Conservation (phyloP, 2,797 vertebrate genomes). For the Rhinella marina region DNA sequence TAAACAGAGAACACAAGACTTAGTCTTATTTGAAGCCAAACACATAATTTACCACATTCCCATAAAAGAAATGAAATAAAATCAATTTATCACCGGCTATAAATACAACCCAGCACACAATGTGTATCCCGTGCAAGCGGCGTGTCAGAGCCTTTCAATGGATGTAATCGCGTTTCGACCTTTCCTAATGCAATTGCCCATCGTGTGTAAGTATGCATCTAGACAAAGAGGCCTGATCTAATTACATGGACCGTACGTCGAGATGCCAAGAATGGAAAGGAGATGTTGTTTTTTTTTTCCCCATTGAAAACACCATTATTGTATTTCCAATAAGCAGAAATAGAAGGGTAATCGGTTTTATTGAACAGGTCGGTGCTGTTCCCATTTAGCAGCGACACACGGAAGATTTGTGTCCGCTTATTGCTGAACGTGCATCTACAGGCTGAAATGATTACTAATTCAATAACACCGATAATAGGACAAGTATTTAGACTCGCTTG, state of each 20-base stretch:
- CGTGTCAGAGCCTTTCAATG: conserved; percentile 30
- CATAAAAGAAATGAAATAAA: background rate
- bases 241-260: conserved; percentile 21
- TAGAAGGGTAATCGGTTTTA: conserved; percentile 52
- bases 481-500: background rate
- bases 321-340: conserved; percentile 55
- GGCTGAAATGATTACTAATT: conserved; percentile 9
- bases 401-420: background rate
- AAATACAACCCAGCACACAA: background rate
- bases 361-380: conserved; percentile 31
- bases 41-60: background rate
- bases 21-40: background rate
- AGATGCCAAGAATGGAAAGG: background rate
- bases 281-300: conserved; percentile 11
- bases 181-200: conserved; percentile 47
- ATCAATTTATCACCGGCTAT: background rate
- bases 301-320: conserved; percentile 38
- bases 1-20: no score
- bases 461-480: conserved; percentile 4
- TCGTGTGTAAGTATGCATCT: conserved; percentile 30
- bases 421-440: conserved; percentile 1
- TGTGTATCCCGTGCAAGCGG: background rate
- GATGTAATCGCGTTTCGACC: conserved; percentile 35
- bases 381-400: conserved; percentile 33
- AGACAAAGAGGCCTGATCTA: conserved; percentile 38